Percentiles rank a stretch among this genome's conserved stretches.
These are phyloP conservation scores for Malurus leucopterus DNA, from an alignment of 2,797 vertebrate species.

Conservation along the genomic window DNA sequence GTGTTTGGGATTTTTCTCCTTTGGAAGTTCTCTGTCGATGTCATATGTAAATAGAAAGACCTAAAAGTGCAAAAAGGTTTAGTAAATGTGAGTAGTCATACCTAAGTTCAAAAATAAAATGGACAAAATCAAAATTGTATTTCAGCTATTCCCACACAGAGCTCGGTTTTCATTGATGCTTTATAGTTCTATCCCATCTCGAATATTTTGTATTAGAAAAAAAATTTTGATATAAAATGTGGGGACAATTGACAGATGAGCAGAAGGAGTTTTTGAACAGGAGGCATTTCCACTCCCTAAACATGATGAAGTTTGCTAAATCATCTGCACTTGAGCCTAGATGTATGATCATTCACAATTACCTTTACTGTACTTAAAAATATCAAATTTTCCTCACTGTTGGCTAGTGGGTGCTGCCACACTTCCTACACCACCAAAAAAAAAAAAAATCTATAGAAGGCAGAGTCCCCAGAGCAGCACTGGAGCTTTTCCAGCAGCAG, in stretches of 20 bases:
- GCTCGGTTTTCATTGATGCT: background rate
- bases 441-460: background rate
- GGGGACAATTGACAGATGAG: background rate
- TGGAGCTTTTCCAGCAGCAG: fast-evolving
- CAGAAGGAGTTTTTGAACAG: background rate
- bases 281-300: background rate
- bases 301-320: background rate
- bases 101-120: background rate
- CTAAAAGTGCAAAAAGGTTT: background rate
- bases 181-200: background rate
- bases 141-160: background rate
- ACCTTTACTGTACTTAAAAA: background rate
- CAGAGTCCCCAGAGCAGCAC: background rate
- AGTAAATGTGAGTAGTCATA: background rate
- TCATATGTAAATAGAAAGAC: background rate
- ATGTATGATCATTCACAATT: background rate
- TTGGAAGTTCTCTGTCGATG: background rate
- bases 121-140: background rate
- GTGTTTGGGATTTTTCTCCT: background rate
- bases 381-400: background rate
- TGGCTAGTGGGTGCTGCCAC: background rate
- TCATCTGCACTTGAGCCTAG: background rate
- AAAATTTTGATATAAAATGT: background rate
- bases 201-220: background rate
- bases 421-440: background rate